Conservation (phyloP, 2,888 invertebrate genomes). For the Ectemnius lituratus region DNA sequence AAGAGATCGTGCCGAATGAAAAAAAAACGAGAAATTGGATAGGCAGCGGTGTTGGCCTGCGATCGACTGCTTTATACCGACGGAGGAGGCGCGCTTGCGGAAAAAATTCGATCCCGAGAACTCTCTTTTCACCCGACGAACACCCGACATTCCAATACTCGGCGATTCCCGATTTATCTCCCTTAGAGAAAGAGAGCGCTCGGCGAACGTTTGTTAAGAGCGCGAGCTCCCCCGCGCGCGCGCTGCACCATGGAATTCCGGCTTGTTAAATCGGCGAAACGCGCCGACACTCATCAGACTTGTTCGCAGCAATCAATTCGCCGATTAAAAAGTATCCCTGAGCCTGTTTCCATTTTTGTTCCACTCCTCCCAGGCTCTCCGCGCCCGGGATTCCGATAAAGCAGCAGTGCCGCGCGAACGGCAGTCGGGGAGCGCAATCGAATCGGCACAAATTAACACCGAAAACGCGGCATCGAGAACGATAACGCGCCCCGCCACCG, state of each 20-base stretch:
- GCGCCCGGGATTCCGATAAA: slow-evolving; percentile 3
- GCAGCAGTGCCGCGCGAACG: too few relatives aligned
- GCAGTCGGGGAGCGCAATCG: too few relatives aligned
- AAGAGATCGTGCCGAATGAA: slow-evolving; percentile 12
- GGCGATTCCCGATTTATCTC: not conserved
- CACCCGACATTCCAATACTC: too few relatives aligned
- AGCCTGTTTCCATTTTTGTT: not conserved
- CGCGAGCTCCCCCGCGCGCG: not conserved
- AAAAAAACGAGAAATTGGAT: slow-evolving; percentile 53
- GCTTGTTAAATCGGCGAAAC: not conserved
- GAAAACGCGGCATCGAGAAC: not conserved
- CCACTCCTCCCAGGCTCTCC: too few relatives aligned
- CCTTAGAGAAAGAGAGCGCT: not conserved
- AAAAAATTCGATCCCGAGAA: slow-evolving; percentile 51
- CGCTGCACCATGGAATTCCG: not conserved
- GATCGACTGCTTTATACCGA: slow-evolving; percentile 42
- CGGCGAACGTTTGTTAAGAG: not conserved
- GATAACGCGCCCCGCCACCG: not conserved
- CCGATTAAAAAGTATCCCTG: not conserved
- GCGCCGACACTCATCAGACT: not conserved
- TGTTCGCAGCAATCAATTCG: slow-evolving; percentile 3
- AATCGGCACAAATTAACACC: not conserved
- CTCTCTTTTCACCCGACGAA: not conserved
- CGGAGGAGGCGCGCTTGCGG: slow-evolving; percentile 42
- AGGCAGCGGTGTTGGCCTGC: slow-evolving; percentile 35